Base-by-base conservation (phyloP, 2,797 vertebrate genomes). In the Thripadectes ignobilis region DNA sequence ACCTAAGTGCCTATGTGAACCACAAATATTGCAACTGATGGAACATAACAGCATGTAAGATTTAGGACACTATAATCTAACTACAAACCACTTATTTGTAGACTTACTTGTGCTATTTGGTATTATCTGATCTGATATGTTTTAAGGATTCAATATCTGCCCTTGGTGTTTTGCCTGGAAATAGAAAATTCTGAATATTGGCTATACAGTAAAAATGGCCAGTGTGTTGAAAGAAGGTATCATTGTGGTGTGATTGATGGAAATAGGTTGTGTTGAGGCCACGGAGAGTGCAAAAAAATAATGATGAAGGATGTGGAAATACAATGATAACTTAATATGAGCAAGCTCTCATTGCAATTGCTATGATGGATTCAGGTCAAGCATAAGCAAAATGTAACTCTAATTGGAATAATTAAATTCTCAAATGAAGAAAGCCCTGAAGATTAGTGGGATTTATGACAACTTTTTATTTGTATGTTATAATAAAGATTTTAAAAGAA, bases 251-350 rank as follows among this genome's bases (percentile, higher is more conserved):
- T 52, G 45, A 32, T 18, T 78, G 46, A 55, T 57, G 81, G 68
- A 85, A 94, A 71, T 1, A 46, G 20, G 29, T 43, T 81, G 45
- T 27, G 36, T 41, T 57, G n/a, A 85, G 75, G 38, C 65, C 2
- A 0, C 4, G 62, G 41, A 71, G 10, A 87, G 30, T 41, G 58
- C 27, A 85, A 69, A 79, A 78, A 73, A 85, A 26, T 24, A 61
- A 91, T 30, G 8, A 49, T 13, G 38, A 90, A 89, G 87, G 68
- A 77, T 68, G 66, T 67, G 27, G 78, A 95, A 95, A 96, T 65
- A 63, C 19, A 82, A 41, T 65, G 69, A 54, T 67, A 93, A 95
- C 74, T 62, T 93, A 92, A 97, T 93, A 82, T 95, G n/a, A 78
- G 91, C 39, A 68, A 85, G 52, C 41, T 92, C 86, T 88, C 41